phyloP scores from a whole-genome alignment of 2,113 vertebrate genomes.

The Deroptyus accipitrinus region DNA sequence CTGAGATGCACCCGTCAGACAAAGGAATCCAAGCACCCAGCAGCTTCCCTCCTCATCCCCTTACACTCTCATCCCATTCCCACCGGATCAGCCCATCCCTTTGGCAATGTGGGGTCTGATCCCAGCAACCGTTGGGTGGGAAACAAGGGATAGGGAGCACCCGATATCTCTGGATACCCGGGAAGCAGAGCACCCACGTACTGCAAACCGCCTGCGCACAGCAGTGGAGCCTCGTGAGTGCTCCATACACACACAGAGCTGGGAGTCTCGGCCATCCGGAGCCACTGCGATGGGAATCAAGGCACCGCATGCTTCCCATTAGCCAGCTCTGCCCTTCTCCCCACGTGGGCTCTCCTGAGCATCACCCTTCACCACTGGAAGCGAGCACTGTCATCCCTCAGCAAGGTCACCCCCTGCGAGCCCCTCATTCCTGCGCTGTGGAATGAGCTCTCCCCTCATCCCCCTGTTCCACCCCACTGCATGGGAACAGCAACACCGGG shows the following conservation, averaged over 20 bases:
- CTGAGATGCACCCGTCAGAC: conserved; percentile 7
- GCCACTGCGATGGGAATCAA: background rate
- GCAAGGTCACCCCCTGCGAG: conserved; percentile 19
- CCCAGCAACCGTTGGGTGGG: accelerated
- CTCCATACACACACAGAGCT: background rate
- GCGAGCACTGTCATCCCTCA: conserved; percentile 14
- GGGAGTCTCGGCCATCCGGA: background rate
- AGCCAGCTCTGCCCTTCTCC: background rate
- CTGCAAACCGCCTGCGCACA: background rate
- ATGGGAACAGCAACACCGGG: accelerated
- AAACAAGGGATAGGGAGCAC: background rate
- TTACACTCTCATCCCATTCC: background rate
- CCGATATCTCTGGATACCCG: background rate
- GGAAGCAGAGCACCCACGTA: background rate
- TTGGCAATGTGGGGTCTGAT: background rate
- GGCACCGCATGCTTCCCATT: background rate
- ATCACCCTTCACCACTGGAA: conserved; percentile 8
- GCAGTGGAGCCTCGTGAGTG: background rate
- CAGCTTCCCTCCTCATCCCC: background rate
- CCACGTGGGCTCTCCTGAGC: background rate
- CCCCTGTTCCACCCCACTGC: background rate
- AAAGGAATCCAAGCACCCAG: conserved; percentile 19
- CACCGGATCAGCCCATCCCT: background rate
- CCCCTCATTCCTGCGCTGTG: background rate
- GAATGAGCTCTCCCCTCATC: background rate